Evolutionary conservation across 2,113 vertebrate genomes (phyloP).

Genomic region (Falco punctatus): DNA sequence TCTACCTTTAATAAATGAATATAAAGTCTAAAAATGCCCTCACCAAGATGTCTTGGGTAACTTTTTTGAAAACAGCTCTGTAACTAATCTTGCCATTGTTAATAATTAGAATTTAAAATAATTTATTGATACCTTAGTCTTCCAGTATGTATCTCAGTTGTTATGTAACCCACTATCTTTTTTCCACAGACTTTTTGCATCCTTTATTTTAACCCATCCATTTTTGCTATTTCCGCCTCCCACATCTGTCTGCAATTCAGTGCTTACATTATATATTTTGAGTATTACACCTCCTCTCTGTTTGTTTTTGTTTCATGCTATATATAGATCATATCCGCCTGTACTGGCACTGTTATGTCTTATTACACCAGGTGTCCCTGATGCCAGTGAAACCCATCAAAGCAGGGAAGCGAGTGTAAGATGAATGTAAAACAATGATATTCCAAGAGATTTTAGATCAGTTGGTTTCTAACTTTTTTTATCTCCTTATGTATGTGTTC

Average conservation of each 20-base stretch:
- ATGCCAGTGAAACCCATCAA: conserved; percentile 8
- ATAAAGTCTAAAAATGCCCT: neutral
- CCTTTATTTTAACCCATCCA: conserved; percentile 42
- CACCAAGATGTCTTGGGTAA: neutral
- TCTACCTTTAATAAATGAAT: neutral
- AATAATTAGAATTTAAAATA: no score
- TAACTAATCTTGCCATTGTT: neutral
- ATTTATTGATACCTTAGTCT: neutral
- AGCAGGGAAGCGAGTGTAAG: neutral
- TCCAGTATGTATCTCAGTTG: neutral
- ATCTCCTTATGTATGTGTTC: neutral
- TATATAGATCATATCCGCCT: conserved; percentile 38
- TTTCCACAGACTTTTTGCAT: neutral
- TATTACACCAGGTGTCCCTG: neutral
- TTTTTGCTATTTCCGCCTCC: conserved; percentile 62
- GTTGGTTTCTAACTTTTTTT: neutral
- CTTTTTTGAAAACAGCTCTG: neutral
- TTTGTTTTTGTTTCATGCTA: conserved; percentile 46
- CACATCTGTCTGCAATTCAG: conserved; percentile 50
- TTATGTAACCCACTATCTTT: neutral
- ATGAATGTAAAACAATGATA: neutral
- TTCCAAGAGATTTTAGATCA: neutral
- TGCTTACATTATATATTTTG: conserved; percentile 46
- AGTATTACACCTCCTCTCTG: conserved; percentile 42
- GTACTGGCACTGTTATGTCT: neutral